Evolutionary conservation across 2,888 invertebrate genomes (phyloP), one percentile per base, ranked within the genome.

Genomic region (Masnerella sp.): DNA sequence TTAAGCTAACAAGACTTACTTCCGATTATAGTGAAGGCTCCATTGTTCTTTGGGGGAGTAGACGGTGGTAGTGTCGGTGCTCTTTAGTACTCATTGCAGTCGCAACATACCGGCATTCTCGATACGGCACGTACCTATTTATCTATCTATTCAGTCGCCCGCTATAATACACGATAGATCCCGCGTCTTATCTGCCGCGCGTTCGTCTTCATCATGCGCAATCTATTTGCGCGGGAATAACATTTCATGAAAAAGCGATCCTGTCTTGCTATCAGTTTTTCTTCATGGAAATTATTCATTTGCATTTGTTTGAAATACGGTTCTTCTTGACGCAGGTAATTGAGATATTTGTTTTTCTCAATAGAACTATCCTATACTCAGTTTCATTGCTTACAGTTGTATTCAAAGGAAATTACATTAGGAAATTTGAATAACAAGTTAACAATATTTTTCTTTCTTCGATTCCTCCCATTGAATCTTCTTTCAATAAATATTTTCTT

Each of bases 1-100:
- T 84, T 84, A 83, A 79, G 78, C 83, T 84, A 85, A 85, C 84
- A 83, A 85, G 84, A 81, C 81, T 82, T 80, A 85, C 84, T 85
- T 85, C 84, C 83, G 84, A 84, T 84, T 83, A 80, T 77, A 83
- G 82, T 69, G 77, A 81, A 78, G 79, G 69, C 73, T 70, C 79
- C 76, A 83, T 83, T 83, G 83, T 83, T 83, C 81, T 76, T 75
- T 68, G 54, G 74, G 70, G 71, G 74, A 81, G 78, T 70, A 61
- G 67, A 74, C 67, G 75, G 72, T 79, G 78, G 77, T 79, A 77
- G 77, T 79, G 80, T 70, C 70, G 74, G 70, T 78, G 74, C 76
- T 79, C 77, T 80, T 82, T 77, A 77, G 78, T 78, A 72, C 75
- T 75, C 75, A 42, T 70, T 56, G 22, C 73, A 52, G 76, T 45